Base-by-base conservation (phyloP, 2,797 vertebrate genomes). In the Tauraco hartlaubi region DNA sequence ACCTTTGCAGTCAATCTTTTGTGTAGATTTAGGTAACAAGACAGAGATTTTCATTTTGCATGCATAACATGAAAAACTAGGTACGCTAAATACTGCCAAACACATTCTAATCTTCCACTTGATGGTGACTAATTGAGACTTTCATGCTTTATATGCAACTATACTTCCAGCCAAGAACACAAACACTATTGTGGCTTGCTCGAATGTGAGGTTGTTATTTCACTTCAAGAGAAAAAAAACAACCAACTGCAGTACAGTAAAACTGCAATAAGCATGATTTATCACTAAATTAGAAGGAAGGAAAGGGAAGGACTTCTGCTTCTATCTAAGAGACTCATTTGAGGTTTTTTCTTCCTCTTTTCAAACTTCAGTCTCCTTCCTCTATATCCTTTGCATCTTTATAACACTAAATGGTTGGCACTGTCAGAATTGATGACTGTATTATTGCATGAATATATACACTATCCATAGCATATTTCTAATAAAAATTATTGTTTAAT, bases 111-210 rank as follows among this genome's bases (percentile, higher is more conserved):
- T 78, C 76, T 83, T 81, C 82, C 56, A 83, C 67, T 66, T 68
- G 13, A 94, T 43, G 84, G 79, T 64, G 87, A 66, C 77, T 84
- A 88, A 96, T 96, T 59, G 83, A 86, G 66, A 90, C 48, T 92
- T 83, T 64, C 1, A 0, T 69, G 77, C 48, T 94, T 20, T 55
- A 80, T 71, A 80, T 29, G 62, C 74, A 59, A n/a, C 68, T 69
- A 19, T n/a, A 74, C 59, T 92, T 92, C 35, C 68, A 94, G 56
- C 44, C 91, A 75, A 73, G 79, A 85, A 81, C 39, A 69, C 56
- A 85, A 67, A 71, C 48, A 19, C 41, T 66, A 25, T 9, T 72
- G 62, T 64, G 76, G 63, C 41, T 92, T 92, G 52, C 63, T 94
- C 78, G 29, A 92, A 78, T 28, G 37, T 48, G 85, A 85, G 48